Evolutionary conservation across 2,797 vertebrate genomes (phyloP).

Genomic region (Cyclopterus lumpus): DNA sequence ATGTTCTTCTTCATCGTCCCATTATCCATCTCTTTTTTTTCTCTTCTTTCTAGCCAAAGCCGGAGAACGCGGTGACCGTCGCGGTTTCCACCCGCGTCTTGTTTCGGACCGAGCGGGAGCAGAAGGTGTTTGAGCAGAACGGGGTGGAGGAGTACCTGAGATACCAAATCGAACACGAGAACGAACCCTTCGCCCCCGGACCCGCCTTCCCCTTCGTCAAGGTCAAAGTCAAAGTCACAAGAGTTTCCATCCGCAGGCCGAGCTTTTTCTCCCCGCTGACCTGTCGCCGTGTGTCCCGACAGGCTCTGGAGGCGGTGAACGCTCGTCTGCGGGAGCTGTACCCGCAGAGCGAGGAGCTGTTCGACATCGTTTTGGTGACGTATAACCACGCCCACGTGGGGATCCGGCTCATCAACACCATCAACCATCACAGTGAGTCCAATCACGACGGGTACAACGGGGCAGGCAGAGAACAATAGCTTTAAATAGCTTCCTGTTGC

Average conservation of each 20-base stretch:
- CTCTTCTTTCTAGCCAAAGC: conserved; percentile 87
- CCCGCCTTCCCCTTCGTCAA: conserved; percentile 96
- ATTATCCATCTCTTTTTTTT: background rate
- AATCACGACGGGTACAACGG: background rate
- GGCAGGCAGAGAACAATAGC: background rate
- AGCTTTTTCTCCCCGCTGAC: conserved; percentile 15
- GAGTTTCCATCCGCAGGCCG: background rate
- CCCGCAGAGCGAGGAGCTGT: conserved; percentile 94
- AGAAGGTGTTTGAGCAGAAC: conserved; percentile 90
- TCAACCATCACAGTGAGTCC: conserved; percentile 95
- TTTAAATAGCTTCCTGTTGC: conserved; percentile 29
- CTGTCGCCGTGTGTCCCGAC: conserved; percentile 13
- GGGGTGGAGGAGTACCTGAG: conserved; percentile 95
- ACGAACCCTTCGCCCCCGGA: conserved; percentile 92
- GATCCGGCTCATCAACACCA: conserved; percentile 97
- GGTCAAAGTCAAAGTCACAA: conserved; percentile 76
- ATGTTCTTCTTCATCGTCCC: background rate
- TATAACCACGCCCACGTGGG: conserved; percentile 98
- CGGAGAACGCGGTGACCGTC: conserved; percentile 94
- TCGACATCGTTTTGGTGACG: conserved; percentile 96
- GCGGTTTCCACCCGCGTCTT: conserved; percentile 94
- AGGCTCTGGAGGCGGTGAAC: conserved; percentile 96
- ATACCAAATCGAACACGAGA: conserved; percentile 95
- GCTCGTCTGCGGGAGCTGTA: conserved; percentile 88
- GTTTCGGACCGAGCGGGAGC: conserved; percentile 95